These are phyloP conservation scores for Trachymyrmex septentrionalis DNA, from an alignment of 1,140 invertebrate genomes.

Conservation along the genomic window DNA sequence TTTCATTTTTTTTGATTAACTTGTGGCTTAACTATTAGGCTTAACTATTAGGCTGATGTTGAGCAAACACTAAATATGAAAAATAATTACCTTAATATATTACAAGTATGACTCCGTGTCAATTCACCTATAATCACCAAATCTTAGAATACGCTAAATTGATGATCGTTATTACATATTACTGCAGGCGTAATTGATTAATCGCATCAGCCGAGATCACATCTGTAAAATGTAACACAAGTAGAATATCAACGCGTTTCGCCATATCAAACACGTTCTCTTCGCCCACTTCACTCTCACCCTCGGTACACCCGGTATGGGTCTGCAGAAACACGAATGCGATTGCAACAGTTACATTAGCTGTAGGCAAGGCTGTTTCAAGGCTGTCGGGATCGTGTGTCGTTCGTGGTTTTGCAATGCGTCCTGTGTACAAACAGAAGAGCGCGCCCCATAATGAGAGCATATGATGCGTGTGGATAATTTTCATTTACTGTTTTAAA, in stretches of 20 bases:
- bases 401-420: conserved; percentile 73
- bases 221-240: neutral
- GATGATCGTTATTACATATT: neutral
- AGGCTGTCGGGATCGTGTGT: conserved; percentile 75
- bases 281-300: conserved; percentile 56
- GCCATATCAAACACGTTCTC: conserved; percentile 25
- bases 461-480: neutral
- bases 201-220: neutral
- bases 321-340: conserved; percentile 56
- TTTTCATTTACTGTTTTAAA: neutral
- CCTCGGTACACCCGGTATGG: conserved; percentile 50
- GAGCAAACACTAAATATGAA: too few relatives aligned
- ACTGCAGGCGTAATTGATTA: conserved; percentile 16
- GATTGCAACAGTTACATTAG: conserved; percentile 66
- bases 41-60: too few relatives aligned
- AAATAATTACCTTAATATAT: too few relatives aligned
- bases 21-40: too few relatives aligned
- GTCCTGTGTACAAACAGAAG: conserved; percentile 42
- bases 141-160: neutral
- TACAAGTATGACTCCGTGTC: neutral
- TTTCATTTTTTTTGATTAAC: too few relatives aligned
- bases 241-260: conserved; percentile 5
- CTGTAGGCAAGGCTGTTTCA: conserved; percentile 77
- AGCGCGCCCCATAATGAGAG: neutral
- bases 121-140: neutral